These are phyloP conservation scores for Lacanobia oleracea DNA, from an alignment of 2,888 invertebrate species.

Conservation along the genomic window DNA sequence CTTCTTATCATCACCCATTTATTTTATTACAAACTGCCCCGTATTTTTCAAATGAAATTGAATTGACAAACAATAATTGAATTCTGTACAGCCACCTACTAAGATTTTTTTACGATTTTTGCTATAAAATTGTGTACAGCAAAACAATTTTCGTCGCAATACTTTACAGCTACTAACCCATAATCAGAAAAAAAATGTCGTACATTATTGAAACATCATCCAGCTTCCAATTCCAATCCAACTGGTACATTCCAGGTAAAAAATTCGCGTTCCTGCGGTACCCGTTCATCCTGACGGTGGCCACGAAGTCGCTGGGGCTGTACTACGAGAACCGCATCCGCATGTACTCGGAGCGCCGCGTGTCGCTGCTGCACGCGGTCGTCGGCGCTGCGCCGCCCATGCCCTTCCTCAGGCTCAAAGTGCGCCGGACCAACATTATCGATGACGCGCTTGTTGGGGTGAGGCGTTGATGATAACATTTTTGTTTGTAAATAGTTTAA, in stretches of 20 bases:
- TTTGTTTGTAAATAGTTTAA: too few relatives aligned
- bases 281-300: constrained; percentile 97
- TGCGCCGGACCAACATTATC: constrained; percentile 96
- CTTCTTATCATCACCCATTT: too few relatives aligned
- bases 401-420: constrained; percentile 96
- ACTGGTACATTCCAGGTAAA: constrained; percentile 78
- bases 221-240: too few relatives aligned
- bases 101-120: too few relatives aligned
- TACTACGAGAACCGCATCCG: constrained; percentile 98
- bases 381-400: constrained; percentile 95
- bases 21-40: too few relatives aligned
- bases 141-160: neutral
- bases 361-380: constrained; percentile 95
- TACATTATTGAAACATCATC: too few relatives aligned
- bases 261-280: constrained; percentile 97
- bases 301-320: constrained; percentile 97
- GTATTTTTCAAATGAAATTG: too few relatives aligned
- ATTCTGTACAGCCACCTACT: too few relatives aligned
- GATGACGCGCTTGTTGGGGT: constrained; percentile 98
- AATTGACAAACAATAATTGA: too few relatives aligned
- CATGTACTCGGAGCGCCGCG: constrained; percentile 97
- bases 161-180: too few relatives aligned
- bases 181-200: too few relatives aligned
- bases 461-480: constrained; percentile 69
- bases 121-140: neutral